Evolutionary conservation across 2,888 invertebrate genomes (phyloP).

Genomic region (Onthophagus sagittarius): DNA sequence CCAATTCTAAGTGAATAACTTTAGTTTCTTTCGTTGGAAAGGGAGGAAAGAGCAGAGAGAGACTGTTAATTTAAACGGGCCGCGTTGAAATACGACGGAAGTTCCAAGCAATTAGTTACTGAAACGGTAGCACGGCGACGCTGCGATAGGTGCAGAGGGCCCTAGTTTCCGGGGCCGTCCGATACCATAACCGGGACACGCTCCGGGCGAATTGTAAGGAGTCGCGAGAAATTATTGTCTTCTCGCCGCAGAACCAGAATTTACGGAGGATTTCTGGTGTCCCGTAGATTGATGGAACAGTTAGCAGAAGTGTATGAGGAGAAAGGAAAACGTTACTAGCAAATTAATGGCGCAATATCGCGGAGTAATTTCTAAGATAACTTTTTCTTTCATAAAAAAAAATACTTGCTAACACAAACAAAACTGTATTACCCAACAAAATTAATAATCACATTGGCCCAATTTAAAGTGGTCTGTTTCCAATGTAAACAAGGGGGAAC

Average conservation of each 20-base stretch:
- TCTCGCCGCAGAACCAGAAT: neutral
- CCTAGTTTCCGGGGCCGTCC: neutral
- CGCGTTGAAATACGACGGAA: slow-evolving; percentile 21
- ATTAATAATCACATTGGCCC: too few species aligned
- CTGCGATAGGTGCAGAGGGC: neutral
- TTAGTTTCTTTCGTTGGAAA: too few species aligned
- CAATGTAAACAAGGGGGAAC: too few species aligned
- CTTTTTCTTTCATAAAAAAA: too few species aligned
- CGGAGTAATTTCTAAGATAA: too few species aligned
- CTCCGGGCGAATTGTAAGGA: neutral
- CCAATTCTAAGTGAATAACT: too few species aligned
- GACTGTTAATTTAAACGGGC: slow-evolving; percentile 22
- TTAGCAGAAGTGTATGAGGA: neutral
- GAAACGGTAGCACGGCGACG: slow-evolving; percentile 1
- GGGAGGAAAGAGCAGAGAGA: too few species aligned
- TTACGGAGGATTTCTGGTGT: neutral
- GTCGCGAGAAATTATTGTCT: neutral
- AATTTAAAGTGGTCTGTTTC: too few species aligned
- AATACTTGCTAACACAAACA: too few species aligned
- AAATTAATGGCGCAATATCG: neutral
- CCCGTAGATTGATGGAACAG: neutral
- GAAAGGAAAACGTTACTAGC: neutral
- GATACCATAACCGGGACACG: slow-evolving; percentile 9
- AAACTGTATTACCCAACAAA: too few species aligned
- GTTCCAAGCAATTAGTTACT: slow-evolving; percentile 24